These are phyloP conservation scores for Nyctibius grandis DNA, from an alignment of 2,797 vertebrate species.

Conservation along the genomic window DNA sequence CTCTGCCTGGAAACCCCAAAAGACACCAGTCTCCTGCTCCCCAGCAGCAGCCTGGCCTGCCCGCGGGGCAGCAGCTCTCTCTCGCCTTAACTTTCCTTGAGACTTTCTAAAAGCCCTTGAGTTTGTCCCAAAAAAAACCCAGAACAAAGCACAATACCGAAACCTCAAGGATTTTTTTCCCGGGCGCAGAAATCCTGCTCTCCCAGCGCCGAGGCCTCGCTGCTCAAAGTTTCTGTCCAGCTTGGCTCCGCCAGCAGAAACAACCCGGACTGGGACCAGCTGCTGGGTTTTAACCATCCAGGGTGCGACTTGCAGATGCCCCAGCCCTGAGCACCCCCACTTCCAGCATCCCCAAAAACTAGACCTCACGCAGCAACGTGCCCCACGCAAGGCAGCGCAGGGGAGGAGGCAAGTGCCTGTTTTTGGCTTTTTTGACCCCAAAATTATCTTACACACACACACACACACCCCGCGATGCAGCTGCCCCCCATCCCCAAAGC, in stretches of 20 bases:
- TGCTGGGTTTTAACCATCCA: fast-evolving
- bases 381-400: neutral
- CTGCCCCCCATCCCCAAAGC: neutral
- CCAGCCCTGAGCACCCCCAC: neutral
- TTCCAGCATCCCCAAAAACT: neutral
- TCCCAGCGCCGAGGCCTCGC: neutral
- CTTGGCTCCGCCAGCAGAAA: neutral
- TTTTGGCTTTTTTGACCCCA: neutral
- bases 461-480: fast-evolving
- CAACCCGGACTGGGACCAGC: neutral
- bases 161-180: neutral
- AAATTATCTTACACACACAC: neutral
- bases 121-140: neutral
- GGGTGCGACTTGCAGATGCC: neutral
- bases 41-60: neutral
- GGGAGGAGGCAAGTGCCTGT: too few relatives aligned
- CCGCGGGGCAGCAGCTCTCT: neutral
- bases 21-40: neutral
- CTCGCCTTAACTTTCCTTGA: neutral
- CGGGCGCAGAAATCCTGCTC: neutral
- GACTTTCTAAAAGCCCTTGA: neutral
- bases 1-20: neutral
- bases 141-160: neutral
- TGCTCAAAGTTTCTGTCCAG: neutral
- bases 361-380: neutral